Evolutionary conservation across 1,140 invertebrate species (phyloP), one percentile per base, ranked within the genome.

Genomic region (Hetaerina americana): DNA sequence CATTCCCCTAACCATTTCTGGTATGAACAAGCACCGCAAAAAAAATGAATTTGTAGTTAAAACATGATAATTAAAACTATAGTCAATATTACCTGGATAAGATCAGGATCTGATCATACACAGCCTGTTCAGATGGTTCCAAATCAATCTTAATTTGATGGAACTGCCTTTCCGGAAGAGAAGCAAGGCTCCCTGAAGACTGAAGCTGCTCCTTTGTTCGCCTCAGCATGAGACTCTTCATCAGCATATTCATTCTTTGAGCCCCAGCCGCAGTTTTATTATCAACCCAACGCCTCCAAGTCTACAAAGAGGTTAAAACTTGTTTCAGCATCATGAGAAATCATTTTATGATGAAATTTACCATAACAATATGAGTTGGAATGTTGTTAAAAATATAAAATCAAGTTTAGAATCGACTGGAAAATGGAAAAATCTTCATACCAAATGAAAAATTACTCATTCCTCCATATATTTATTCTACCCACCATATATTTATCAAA

Each of bases 141-240:
- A 97, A 81, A 3, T 82, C 79, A 0, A 94, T 84, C 29, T 83
- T 74, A 22, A 87, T 78, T 0, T 84, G 76, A 31, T 88, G 81
- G 8, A 85, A 78, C 6, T 79, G 79, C 75, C 92, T 90, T 5
- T 85, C 78, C 0, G 92, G 92, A 68, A 96, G 82, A 27, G 79
- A 81, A 22, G 87, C 79, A 0, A 92, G 75, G 8, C 79, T 78
- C 0, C 87, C 86, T 26, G 82, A 81, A 29, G 83, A 78, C 72
- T 89, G 86, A 26, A 93, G 82, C 78, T 95, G 89, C 57, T 82
- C 81, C 81, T 97, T 97, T 0, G 93, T 96, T 70, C 95, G 83
- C 10, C 95, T 82, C 68, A 98, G 81, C 84, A 97, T 86, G 0
- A 97, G 77, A 1, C 87, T 88, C 73, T 92, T 92, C 77, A 95